These are phyloP conservation scores for Colostygia pectinataria DNA, from an alignment of 2,888 invertebrate species.

Conservation along the genomic window DNA sequence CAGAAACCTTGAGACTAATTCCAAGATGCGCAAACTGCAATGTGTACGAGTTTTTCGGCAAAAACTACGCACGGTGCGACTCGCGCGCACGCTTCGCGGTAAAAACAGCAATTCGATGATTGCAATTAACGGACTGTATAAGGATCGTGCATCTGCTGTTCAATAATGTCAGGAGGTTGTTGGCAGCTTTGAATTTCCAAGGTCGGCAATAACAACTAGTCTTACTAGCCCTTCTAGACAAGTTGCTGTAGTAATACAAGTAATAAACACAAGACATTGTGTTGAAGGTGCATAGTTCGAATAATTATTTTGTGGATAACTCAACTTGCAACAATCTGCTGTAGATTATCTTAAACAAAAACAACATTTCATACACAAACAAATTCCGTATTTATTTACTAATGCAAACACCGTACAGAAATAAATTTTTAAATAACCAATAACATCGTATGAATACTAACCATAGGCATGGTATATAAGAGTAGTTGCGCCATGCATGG, in stretches of 20 bases:
- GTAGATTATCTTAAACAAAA: neutral
- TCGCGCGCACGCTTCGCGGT: conserved; percentile 28
- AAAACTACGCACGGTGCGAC: conserved; percentile 36
- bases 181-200: conserved; percentile 30
- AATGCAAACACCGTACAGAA: conserved; percentile 47
- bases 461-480: conserved; percentile 52
- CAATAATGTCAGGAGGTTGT: conserved; percentile 32
- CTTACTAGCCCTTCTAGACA: conserved; percentile 8
- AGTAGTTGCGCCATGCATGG: conserved; percentile 73
- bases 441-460: conserved; percentile 61
- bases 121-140: conserved; percentile 34
- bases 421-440: conserved; percentile 55
- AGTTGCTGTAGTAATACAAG: conserved; percentile 5
- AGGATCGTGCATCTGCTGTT: conserved; percentile 31
- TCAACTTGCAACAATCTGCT: too few species aligned
- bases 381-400: conserved; percentile 24
- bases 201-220: conserved; percentile 4
- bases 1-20: conserved; percentile 34
- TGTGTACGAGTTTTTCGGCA: conserved; percentile 34
- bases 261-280: conserved; percentile 2
- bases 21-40: conserved; percentile 36
- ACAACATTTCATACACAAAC: conserved; percentile 7
- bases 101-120: conserved; percentile 42
- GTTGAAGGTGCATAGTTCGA: neutral
- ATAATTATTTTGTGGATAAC: neutral